Evolutionary conservation across 2,888 invertebrate genomes (phyloP), one percentile per base, ranked within the genome.

Genomic region (Acanthosepion pharaonis): DNA sequence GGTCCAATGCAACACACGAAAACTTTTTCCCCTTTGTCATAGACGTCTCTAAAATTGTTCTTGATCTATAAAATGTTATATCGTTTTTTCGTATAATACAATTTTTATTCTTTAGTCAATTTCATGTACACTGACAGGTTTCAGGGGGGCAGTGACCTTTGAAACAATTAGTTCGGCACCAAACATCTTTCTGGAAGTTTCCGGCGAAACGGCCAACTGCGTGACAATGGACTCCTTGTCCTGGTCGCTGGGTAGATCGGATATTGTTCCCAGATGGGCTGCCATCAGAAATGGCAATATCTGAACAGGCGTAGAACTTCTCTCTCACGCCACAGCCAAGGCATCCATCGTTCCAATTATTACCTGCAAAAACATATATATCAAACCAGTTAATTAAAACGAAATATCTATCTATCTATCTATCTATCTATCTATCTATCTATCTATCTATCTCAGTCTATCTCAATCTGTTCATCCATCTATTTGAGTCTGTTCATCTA

Each of bases 241-340:
- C 92, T 23, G 92, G 92, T n/a, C 92, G 20, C 49, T 92, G 92
- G 49, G 92, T 92, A 4, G 33, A 25, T 25, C 92, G 92, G 48
- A 3, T 1, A 33, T 33, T 33, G 33, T 33, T 33, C 33, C 0
- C 28, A 92, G 53, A 55, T 11, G 91, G 6, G 11, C 15, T 28
- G 25, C 94, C 94, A 33, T 49, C 48, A 78, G 91, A 49, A 15
- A 94, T 94, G 51, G 94, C 78, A 11, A 95, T 94, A 53, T 95
- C 95, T 6, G 95, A 94, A 78, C 95, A 95, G 64, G 94, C 95
- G 64, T 93, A 91, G 53, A 95, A 95, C 78, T 94, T 92, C 91
- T 95, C 95, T 42, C 93, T 94, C 33, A 64, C 78, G 0, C 95
- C 95, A 18, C 91, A 78, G 6, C 95, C 95, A 25, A 78, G 48